These are phyloP conservation scores for Onychostruthus taczanowskii DNA, from an alignment of 2,113 vertebrate genomes.

Conservation along the genomic window DNA sequence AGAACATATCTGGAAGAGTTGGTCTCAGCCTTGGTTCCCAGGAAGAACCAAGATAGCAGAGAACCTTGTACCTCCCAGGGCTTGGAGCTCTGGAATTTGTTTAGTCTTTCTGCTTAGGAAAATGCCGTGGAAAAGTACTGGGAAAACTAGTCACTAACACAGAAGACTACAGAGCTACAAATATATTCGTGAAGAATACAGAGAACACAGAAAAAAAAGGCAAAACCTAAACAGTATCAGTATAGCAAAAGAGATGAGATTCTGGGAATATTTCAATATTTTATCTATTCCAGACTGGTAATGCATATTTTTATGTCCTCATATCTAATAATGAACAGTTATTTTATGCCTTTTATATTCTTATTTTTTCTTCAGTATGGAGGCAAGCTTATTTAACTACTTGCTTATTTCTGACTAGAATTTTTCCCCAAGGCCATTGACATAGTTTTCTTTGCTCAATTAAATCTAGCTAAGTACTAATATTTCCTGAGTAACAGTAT, in stretches of 20 bases:
- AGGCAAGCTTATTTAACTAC: not conserved
- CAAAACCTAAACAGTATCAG: not conserved
- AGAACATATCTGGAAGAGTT: no score
- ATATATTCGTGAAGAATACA: not conserved
- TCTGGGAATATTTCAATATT: not conserved
- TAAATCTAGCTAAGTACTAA: not conserved
- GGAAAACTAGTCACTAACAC: no score
- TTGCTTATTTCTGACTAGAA: conserved; percentile 15
- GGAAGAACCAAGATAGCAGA: not conserved
- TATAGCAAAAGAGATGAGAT: not conserved
- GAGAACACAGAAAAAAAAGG: not conserved
- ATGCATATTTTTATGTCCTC: not conserved
- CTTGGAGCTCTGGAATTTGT: not conserved
- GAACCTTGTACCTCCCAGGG: not conserved
- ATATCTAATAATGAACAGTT: not conserved
- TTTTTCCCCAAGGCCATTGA: not conserved
- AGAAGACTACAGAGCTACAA: not conserved
- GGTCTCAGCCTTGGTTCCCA: not conserved
- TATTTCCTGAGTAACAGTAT: not conserved
- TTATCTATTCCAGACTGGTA: not conserved
- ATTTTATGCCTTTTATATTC: not conserved
- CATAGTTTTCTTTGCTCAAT: conserved; percentile 7
- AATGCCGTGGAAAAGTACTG: not conserved
- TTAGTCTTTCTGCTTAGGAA: not conserved
- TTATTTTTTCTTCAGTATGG: not conserved